Evolutionary conservation across 1,140 invertebrate genomes (phyloP).

Genomic region (Drosophila funebris): DNA sequence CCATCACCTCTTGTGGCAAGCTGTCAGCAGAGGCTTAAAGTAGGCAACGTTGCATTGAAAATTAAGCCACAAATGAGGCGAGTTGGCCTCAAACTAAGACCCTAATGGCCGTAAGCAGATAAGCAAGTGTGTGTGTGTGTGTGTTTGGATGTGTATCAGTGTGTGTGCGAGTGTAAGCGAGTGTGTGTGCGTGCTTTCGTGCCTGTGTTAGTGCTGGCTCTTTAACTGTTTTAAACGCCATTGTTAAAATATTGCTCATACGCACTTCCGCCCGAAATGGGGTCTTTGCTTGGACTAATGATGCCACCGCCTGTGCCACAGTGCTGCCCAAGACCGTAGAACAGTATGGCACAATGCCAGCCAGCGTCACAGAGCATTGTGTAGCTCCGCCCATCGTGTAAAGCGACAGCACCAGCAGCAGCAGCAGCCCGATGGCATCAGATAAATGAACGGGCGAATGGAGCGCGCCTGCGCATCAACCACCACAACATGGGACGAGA

Average conservation of each 20-base stretch:
- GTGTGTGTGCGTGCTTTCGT: conserved; percentile 6
- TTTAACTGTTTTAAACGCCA: conserved; percentile 82
- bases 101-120: conserved; percentile 66
- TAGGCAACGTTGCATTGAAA: conserved; percentile 29
- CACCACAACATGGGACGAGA: conserved; percentile 34
- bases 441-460: conserved; percentile 41
- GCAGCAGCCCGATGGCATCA: conserved; percentile 25
- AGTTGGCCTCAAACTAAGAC: conserved; percentile 54
- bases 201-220: conserved; percentile 52
- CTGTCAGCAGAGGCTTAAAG: conserved; percentile 52
- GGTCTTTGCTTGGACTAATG: conserved; percentile 76
- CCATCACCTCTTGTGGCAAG: not conserved
- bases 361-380: not conserved
- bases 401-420: conserved; percentile 10
- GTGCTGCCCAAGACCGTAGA: conserved; percentile 54
- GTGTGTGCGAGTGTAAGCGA: too few species aligned
- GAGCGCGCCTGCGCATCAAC: conserved; percentile 71
- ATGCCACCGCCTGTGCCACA: conserved; percentile 50
- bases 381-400: conserved; percentile 50
- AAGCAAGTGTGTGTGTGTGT: conserved; percentile 8
- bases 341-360: not conserved
- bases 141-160: too few species aligned
- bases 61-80: conserved; percentile 45
- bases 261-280: conserved; percentile 78
- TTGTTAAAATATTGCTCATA: conserved; percentile 83